Conservation (phyloP, 92 coral and sea anemone species). For the Porites divaricata region DNA sequence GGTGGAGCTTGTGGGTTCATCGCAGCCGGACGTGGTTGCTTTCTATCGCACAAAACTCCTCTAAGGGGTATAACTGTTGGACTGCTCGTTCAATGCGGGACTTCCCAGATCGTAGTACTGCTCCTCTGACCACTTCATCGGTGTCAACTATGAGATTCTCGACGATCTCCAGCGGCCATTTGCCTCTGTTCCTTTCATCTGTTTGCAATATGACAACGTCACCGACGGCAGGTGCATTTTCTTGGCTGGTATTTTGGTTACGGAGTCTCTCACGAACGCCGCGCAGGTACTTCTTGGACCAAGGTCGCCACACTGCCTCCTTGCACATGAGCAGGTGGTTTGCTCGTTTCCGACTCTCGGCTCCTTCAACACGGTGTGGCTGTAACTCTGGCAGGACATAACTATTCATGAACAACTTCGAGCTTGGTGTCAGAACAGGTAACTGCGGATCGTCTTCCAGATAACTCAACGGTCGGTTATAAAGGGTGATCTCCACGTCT, state of each 20-base stretch:
- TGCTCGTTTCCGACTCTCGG: no score
- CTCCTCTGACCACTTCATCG: constrained; percentile 8
- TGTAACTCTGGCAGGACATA: constrained; percentile 24
- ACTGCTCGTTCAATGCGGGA: no score
- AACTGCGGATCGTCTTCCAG: constrained; percentile 7
- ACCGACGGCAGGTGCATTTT: constrained; percentile 28
- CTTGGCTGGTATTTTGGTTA: background rate
- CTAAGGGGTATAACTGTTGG: no score
- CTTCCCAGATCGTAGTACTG: background rate
- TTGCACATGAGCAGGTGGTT: constrained; percentile 22
- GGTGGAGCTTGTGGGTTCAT: no score
- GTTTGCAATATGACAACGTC: constrained; percentile 23
- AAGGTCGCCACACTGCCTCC: background rate
- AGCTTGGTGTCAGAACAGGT: constrained; percentile 12
- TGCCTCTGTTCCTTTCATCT: background rate
- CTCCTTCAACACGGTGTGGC: background rate
- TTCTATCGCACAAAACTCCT: no score
- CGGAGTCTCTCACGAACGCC: constrained; percentile 14
- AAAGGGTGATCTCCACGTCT: constrained; percentile 24
- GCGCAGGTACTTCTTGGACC: background rate
- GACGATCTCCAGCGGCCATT: constrained; percentile 24
- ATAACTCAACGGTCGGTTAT: constrained; percentile 30
- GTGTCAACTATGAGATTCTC: constrained; percentile 8
- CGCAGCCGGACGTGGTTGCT: no score
- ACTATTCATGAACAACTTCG: background rate